A percentile compares a stretch with the other conserved stretches of the same genome.
phyloP scores from a whole-genome alignment of 2,113 vertebrate species.

The Paramisgurnus dabryanus region DNA sequence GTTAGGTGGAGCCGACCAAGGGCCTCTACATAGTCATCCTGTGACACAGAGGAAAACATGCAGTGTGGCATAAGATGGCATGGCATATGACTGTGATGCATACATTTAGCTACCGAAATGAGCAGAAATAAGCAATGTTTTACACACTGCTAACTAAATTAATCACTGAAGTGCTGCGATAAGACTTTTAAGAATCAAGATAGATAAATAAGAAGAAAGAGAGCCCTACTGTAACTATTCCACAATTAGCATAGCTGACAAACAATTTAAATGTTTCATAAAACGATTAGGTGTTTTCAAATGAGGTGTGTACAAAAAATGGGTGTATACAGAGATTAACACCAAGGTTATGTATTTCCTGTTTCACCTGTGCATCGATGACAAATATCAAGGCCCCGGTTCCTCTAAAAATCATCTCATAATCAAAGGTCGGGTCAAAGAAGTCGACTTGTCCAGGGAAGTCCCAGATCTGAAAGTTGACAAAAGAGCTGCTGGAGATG shows the following conservation, averaged over 20 bases:
- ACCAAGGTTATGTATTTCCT: neutral
- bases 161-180: no score
- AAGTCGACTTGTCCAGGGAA: slow-evolving; percentile 99
- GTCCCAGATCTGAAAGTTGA: slow-evolving; percentile 99
- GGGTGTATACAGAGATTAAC: neutral
- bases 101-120: neutral
- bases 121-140: no score
- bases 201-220: no score
- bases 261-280: no score
- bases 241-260: no score
- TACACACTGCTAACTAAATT: no score
- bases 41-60: slow-evolving; percentile 55
- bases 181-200: no score
- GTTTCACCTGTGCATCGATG: slow-evolving; percentile 95
- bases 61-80: neutral
- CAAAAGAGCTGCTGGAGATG: slow-evolving; percentile 98
- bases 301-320: neutral
- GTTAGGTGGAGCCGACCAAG: slow-evolving; percentile 95
- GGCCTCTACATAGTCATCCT: slow-evolving; percentile 99
- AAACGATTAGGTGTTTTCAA: no score
- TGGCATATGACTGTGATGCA: neutral
- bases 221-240: no score
- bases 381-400: slow-evolving; percentile 98
- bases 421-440: slow-evolving; percentile 97
- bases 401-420: slow-evolving; percentile 99